These are phyloP conservation scores for Apoderus coryli DNA, from an alignment of 2,888 invertebrate genomes.

Conservation along the genomic window DNA sequence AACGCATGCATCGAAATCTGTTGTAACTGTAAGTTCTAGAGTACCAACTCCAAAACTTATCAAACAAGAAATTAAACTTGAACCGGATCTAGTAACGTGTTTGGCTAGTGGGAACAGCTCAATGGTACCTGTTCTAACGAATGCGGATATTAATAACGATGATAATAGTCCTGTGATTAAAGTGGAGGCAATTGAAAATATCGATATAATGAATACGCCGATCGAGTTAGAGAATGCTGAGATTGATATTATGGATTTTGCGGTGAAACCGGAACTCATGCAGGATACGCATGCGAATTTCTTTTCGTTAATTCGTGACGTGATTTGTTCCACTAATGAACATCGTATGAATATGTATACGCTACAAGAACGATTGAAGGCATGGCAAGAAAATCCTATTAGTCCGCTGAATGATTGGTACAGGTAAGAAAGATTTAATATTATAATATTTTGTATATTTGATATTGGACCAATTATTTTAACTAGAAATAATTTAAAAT, in stretches of 20 bases:
- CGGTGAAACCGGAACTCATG: slow-evolving; percentile 43
- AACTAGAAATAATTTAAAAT: no score
- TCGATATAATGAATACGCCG: slow-evolving; percentile 65
- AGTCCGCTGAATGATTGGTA: slow-evolving; percentile 75
- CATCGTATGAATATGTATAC: slow-evolving; percentile 67
- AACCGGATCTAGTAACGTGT: not conserved
- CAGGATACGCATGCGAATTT: slow-evolving; percentile 76
- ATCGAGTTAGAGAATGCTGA: slow-evolving; percentile 52
- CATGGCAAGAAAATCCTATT: slow-evolving; percentile 67
- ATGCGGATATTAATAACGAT: slow-evolving; percentile 5
- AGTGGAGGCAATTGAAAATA: slow-evolving; percentile 40
- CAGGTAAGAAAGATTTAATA: slow-evolving; percentile 13
- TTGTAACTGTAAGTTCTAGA: slow-evolving; percentile 4
- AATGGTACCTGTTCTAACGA: slow-evolving; percentile 11
- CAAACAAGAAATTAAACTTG: slow-evolving; percentile 11
- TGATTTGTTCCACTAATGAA: slow-evolving; percentile 74
- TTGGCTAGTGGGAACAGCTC: not conserved
- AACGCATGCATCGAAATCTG: slow-evolving; percentile 2
- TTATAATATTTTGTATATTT: no score
- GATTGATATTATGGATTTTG: slow-evolving; percentile 38
- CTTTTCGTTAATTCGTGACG: slow-evolving; percentile 74
- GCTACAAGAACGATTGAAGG: slow-evolving; percentile 54
- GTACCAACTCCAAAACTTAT: slow-evolving; percentile 13
- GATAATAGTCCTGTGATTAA: slow-evolving; percentile 26
- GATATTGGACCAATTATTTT: no score